phyloP scores from a whole-genome alignment of 2,113 vertebrate species.

The Crotophaga sulcirostris region DNA sequence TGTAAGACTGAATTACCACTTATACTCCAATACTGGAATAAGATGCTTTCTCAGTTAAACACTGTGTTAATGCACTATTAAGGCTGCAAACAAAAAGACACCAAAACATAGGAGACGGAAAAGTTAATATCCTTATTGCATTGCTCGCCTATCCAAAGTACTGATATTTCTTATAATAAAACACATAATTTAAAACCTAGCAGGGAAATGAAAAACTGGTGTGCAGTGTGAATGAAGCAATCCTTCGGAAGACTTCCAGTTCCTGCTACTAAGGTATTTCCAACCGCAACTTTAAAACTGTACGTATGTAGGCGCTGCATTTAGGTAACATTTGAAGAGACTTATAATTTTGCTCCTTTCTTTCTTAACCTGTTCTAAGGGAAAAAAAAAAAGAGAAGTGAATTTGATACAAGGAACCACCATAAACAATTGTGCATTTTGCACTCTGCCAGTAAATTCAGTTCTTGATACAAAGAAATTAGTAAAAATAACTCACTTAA shows the following conservation, averaged over 20 bases:
- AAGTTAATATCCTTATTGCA: background rate
- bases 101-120: background rate
- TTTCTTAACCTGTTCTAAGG: background rate
- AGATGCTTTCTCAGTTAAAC: background rate
- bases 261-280: constrained; percentile 35
- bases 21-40: background rate
- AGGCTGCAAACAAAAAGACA: background rate
- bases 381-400: background rate
- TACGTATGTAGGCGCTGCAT: background rate
- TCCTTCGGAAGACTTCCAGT: background rate
- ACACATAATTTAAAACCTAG: background rate
- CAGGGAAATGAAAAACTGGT: background rate
- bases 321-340: background rate
- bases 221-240: background rate
- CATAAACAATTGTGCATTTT: background rate
- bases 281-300: constrained; percentile 8
- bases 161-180: background rate
- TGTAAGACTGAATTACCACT: background rate
- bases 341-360: background rate
- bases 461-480: background rate
- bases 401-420: background rate
- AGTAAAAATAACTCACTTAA: background rate
- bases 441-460: background rate
- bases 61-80: background rate
- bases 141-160: background rate